Evolutionary conservation across 2,113 vertebrate genomes (phyloP).

Genomic region (Heterotis niloticus): DNA sequence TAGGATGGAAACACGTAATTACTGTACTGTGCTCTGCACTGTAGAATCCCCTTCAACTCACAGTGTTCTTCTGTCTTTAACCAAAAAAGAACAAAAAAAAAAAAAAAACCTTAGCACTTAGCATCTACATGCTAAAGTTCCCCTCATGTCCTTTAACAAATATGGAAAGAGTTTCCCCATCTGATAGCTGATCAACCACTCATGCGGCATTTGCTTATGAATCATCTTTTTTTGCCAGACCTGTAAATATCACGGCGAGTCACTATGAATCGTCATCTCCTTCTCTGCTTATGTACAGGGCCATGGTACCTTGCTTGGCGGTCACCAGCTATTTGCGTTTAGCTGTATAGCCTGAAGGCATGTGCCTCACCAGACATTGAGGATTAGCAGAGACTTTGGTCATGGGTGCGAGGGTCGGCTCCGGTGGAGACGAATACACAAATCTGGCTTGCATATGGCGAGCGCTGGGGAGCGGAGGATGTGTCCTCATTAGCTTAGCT

Average conservation of each 20-base stretch:
- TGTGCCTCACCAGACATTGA: constrained; percentile 29
- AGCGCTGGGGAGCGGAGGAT: constrained; percentile 13
- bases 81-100: background rate
- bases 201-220: background rate
- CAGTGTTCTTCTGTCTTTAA: background rate
- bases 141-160: background rate
- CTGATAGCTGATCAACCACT: background rate
- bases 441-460: background rate
- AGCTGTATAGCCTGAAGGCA: constrained; percentile 12
- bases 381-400: constrained; percentile 32
- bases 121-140: background rate
- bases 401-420: constrained; percentile 33
- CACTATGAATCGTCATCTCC: background rate
- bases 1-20: constrained; percentile 38
- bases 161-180: background rate
- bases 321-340: background rate
- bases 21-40: constrained; percentile 10
- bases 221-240: background rate
- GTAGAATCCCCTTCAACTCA: constrained; percentile 12
- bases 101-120: background rate
- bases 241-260: background rate
- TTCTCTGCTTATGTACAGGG: background rate
- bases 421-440: background rate
- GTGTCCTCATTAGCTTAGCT: constrained; percentile 1
- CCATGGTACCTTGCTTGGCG: background rate